These are phyloP conservation scores for Gymnopithys bicolor DNA, from an alignment of 2,797 vertebrate species.

Conservation along the genomic window DNA sequence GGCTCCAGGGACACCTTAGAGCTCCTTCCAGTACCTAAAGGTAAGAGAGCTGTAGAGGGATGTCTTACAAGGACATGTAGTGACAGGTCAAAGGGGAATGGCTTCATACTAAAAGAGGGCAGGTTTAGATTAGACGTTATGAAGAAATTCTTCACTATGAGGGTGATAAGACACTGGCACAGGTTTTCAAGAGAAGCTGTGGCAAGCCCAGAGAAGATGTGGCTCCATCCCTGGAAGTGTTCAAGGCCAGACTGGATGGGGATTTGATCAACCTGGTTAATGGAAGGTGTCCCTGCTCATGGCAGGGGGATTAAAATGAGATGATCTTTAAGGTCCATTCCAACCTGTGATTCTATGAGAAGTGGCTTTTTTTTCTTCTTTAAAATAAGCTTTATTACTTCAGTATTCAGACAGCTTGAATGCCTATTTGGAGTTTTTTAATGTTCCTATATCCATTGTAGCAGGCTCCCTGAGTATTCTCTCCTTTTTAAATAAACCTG, in stretches of 20 bases:
- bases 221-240: neutral
- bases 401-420: neutral
- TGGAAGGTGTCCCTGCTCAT: neutral
- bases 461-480: neutral
- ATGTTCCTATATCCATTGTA: neutral
- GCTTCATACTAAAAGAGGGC: neutral
- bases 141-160: neutral
- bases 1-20: neutral
- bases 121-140: neutral
- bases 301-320: neutral
- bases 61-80: neutral
- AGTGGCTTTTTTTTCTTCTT: neutral
- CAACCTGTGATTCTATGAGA: neutral
- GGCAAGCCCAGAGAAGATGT: no score
- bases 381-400: neutral
- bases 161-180: neutral
- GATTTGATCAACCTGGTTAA: neutral
- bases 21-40: neutral
- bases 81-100: neutral
- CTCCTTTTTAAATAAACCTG: slow-evolving; percentile 5
- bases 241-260: neutral
- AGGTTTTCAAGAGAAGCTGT: neutral
- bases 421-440: neutral
- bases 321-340: neutral
- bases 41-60: neutral